Conservation (phyloP, 2,113 vertebrate genomes). For the Anas platyrhynchos region DNA sequence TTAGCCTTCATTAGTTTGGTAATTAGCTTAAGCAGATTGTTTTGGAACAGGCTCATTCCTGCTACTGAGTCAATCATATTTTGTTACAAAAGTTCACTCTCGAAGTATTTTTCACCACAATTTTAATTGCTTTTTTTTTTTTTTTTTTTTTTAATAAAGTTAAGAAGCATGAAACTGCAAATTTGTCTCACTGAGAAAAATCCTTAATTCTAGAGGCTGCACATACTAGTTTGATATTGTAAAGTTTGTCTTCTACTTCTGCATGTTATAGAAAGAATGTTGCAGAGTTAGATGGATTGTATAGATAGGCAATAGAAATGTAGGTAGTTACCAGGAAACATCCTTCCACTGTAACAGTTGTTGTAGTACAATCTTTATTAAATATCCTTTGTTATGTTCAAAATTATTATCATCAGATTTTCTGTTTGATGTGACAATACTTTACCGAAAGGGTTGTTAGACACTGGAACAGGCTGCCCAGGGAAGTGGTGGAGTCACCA, state of each 20-base stretch:
- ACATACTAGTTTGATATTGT: background rate
- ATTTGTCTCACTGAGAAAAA: background rate
- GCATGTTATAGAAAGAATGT: background rate
- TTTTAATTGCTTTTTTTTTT: conserved; percentile 35
- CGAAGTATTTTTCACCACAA: background rate
- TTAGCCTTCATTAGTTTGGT: conserved; percentile 51
- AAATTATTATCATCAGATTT: background rate
- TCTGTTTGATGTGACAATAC: background rate
- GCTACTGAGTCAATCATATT: background rate
- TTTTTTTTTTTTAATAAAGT: background rate
- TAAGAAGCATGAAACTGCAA: conserved; percentile 14
- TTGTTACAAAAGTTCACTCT: background rate
- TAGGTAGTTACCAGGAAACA: background rate
- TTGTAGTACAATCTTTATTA: background rate
- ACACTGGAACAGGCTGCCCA: no score
- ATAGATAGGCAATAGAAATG: background rate
- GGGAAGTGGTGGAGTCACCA: no score
- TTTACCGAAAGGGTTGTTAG: no score
- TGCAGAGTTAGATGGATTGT: background rate
- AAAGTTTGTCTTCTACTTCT: background rate
- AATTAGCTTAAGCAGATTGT: conserved; percentile 62
- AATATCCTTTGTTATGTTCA: background rate
- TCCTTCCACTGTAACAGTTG: background rate
- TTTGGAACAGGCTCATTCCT: conserved; percentile 16
- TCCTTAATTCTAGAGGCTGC: background rate